Evolutionary conservation across 1,140 invertebrate genomes (phyloP).

Genomic region (Cotesia glomerata): DNA sequence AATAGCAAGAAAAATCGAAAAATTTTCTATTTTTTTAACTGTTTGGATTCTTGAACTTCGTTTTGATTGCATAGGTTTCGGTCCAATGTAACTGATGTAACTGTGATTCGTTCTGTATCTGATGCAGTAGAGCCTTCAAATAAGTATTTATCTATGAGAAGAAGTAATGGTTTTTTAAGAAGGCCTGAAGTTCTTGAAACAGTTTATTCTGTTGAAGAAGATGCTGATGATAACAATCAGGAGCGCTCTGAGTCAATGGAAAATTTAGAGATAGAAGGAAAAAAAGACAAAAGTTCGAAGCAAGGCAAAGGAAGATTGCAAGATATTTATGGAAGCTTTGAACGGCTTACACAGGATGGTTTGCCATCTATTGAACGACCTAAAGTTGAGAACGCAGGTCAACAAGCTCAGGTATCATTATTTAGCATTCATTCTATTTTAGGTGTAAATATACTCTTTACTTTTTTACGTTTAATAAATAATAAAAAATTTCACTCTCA

Average conservation of each 20-base stretch:
- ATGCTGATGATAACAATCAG: slow-evolving; percentile 71
- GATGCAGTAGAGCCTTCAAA: slow-evolving; percentile 80
- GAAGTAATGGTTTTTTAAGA: slow-evolving; percentile 77
- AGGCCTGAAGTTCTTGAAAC: slow-evolving; percentile 84
- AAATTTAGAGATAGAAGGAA: slow-evolving; percentile 50
- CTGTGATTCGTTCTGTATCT: slow-evolving; percentile 78
- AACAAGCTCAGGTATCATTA: slow-evolving; percentile 54
- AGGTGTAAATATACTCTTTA: neutral
- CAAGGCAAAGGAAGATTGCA: slow-evolving; percentile 53
- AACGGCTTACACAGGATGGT: slow-evolving; percentile 57
- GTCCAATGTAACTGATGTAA: slow-evolving; percentile 65
- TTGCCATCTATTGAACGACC: slow-evolving; percentile 48
- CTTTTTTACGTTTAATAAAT: neutral
- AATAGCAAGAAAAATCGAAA: neutral
- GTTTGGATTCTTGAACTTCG: neutral
- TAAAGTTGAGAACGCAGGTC: slow-evolving; percentile 50
- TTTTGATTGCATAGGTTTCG: slow-evolving; percentile 48
- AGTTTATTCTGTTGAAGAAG: slow-evolving; percentile 84
- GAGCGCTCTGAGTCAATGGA: slow-evolving; percentile 57
- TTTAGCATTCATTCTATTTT: neutral
- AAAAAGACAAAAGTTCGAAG: slow-evolving; percentile 42
- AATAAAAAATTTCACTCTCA: neutral
- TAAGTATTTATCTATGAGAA: slow-evolving; percentile 73
- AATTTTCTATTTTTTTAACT: neutral
- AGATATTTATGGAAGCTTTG: slow-evolving; percentile 61